phyloP scores from a whole-genome alignment of 2,888 invertebrate genomes.

The Diaperis boleti region DNA sequence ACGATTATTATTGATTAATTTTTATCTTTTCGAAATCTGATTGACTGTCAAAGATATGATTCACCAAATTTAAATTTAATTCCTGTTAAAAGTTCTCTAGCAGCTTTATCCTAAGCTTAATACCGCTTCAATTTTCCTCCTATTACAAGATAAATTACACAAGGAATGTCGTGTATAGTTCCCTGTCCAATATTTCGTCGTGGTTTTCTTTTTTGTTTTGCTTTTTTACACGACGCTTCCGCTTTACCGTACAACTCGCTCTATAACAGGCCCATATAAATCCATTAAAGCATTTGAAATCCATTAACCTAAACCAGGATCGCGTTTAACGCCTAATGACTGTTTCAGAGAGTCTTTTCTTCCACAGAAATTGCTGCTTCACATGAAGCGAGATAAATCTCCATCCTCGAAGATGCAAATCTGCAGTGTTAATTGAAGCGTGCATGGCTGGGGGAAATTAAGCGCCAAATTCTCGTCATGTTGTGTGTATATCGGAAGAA shows the following conservation, averaged over 20 bases:
- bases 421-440: background rate
- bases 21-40: too few relatives aligned
- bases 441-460: background rate
- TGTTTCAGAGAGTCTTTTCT: constrained; percentile 43
- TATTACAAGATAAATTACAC: constrained; percentile 5
- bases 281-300: constrained; percentile 47
- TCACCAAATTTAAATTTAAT: constrained; percentile 19
- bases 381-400: constrained; percentile 29
- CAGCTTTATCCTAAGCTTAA: constrained; percentile 11
- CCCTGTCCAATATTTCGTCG: background rate
- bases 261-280: constrained; percentile 39
- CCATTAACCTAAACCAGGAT: constrained; percentile 46
- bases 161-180: background rate
- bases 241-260: constrained; percentile 18
- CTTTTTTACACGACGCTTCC: constrained; percentile 14
- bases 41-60: constrained; percentile 11
- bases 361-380: constrained; percentile 42
- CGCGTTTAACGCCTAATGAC: constrained; percentile 48
- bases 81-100: constrained; percentile 6
- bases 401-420: background rate
- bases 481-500: background rate
- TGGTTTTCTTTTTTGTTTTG: background rate
- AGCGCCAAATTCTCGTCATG: background rate
- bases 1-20: too few relatives aligned
- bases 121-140: constrained; percentile 22